Percentiles rank a stretch among this genome's conserved stretches.
Evolutionary conservation across 2,113 vertebrate species (phyloP).

Genomic region (Heterochromis multidens): DNA sequence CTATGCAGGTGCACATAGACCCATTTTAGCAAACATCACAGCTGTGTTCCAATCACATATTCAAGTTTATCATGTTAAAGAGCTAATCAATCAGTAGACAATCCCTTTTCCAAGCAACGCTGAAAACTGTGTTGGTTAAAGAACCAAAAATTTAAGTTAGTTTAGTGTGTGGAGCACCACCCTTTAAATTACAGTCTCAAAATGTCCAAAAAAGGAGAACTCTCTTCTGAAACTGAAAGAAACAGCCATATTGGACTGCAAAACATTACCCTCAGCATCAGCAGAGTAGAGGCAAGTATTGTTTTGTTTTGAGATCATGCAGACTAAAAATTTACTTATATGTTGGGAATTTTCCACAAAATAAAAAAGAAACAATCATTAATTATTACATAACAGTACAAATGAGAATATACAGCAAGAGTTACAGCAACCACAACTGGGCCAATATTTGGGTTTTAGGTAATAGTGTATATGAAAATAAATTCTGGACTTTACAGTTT

Average conservation of each 20-base stretch:
- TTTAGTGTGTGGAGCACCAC: neutral
- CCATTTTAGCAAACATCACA: neutral
- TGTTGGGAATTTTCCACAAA: fast-evolving
- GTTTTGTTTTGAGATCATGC: neutral
- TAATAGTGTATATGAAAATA: neutral
- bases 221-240: neutral
- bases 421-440: neutral
- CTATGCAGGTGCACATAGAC: neutral
- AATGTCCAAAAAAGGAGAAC: neutral
- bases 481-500: neutral
- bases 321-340: neutral
- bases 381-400: neutral
- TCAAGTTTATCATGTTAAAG: neutral
- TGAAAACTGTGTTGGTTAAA: neutral
- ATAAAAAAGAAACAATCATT: neutral
- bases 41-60: neutral
- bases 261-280: neutral
- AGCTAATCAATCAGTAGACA: neutral
- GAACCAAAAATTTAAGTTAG: neutral
- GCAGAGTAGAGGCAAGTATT: neutral
- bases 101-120: neutral
- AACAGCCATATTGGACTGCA: neutral
- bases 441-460: neutral
- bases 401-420: neutral
- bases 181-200: neutral